Evolutionary conservation across 2,113 vertebrate species (phyloP).

Genomic region (Hyperoodon ampullatus): DNA sequence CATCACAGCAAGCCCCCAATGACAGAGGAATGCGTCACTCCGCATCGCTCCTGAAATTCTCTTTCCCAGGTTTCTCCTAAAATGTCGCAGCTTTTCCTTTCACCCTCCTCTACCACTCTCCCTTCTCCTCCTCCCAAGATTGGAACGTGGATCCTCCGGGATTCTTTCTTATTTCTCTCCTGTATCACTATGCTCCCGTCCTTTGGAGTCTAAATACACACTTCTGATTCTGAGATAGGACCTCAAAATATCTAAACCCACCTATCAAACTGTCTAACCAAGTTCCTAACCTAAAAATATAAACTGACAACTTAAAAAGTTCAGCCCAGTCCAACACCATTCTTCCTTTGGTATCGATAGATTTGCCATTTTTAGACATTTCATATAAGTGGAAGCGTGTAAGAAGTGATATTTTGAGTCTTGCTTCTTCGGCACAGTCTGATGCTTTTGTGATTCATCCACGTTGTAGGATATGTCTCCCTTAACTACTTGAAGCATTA

Average conservation of each 20-base stretch:
- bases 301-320: background rate
- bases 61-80: background rate
- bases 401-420: background rate
- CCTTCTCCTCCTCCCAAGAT: too few species aligned
- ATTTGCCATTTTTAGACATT: background rate
- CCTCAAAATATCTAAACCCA: too few species aligned
- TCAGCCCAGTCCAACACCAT: accelerated
- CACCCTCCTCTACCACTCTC: background rate
- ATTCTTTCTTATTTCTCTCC: background rate
- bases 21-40: accelerated
- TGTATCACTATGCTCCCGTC: background rate
- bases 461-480: background rate
- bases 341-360: background rate
- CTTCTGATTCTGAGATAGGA: too few species aligned
- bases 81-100: background rate
- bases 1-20: too few species aligned
- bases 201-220: background rate
- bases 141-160: too few species aligned
- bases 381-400: background rate
- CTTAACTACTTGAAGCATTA: too few species aligned
- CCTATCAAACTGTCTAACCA: too few species aligned
- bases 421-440: background rate
- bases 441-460: background rate
- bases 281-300: background rate
- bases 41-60: background rate